Percentiles rank a stretch among this genome's conserved stretches.
Evolutionary conservation across 30 jellyfish, hydroid and myxozoan genomes (phyloP).

Genomic region (Catostylus mosaicus): DNA sequence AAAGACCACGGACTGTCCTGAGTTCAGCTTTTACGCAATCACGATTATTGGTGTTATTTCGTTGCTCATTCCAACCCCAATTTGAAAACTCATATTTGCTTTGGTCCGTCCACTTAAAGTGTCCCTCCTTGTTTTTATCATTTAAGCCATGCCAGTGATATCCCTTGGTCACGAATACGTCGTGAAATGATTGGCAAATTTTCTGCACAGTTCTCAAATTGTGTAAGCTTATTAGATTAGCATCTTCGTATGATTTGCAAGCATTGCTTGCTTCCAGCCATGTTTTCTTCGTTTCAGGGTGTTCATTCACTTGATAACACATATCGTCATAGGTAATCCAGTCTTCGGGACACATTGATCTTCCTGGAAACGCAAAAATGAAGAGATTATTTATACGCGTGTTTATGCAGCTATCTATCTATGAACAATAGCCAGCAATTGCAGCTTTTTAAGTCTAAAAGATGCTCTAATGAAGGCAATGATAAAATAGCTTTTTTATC

Average conservation of each 20-base stretch:
- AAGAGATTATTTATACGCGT: too few relatives aligned
- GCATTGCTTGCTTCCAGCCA: conserved; percentile 82
- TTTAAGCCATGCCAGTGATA: conserved; percentile 89
- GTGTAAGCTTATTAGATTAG: conserved; percentile 83
- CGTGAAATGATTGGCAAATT: conserved; percentile 35
- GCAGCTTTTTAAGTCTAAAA: too few relatives aligned
- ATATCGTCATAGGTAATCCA: conserved; percentile 74
- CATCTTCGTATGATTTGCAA: conserved; percentile 81
- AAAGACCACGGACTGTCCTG: conserved; percentile 37
- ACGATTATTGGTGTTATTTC: conserved; percentile 26
- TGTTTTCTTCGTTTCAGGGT: conserved; percentile 83
- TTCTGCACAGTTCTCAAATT: conserved; percentile 12
- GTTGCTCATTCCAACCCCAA: conserved; percentile 58
- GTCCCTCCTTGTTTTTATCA: conserved; percentile 52
- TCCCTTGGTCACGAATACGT: conserved; percentile 32
- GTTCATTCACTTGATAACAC: conserved; percentile 92
- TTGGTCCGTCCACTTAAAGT: conserved; percentile 81
- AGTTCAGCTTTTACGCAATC: conserved; percentile 74
- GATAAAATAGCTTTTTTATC: too few relatives aligned
- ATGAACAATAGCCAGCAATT: too few relatives aligned
- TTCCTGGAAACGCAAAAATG: too few relatives aligned
- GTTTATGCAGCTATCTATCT: too few relatives aligned
- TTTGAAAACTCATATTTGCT: conserved; percentile 33
- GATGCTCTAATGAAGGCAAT: too few relatives aligned
- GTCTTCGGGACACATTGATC: conserved; percentile 88